Conservation (phyloP, 2,113 vertebrate genomes). For the Heptranchias perlo region DNA sequence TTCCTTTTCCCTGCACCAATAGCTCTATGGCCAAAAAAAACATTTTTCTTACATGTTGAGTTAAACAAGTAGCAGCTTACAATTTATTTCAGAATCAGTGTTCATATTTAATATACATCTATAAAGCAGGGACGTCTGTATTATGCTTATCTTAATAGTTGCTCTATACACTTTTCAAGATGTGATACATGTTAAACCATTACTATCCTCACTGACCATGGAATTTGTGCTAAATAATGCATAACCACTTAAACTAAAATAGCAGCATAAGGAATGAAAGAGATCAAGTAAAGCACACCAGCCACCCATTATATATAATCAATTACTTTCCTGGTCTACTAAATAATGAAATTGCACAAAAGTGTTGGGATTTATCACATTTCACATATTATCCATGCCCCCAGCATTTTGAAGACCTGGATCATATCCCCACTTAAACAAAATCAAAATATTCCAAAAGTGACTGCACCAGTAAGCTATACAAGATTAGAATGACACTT, state of each 20-base stretch:
- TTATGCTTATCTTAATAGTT: background rate
- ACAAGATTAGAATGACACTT: background rate
- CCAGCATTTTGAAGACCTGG: background rate
- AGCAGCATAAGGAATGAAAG: constrained; percentile 40
- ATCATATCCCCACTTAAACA: background rate
- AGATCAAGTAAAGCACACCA: background rate
- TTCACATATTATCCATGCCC: too few species aligned
- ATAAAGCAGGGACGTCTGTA: background rate
- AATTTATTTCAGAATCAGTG: background rate
- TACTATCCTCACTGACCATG: background rate
- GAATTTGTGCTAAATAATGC: constrained; percentile 43
- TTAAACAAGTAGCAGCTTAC: background rate
- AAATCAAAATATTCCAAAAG: background rate
- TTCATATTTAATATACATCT: background rate
- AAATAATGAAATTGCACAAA: background rate
- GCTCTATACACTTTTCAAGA: background rate
- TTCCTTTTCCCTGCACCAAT: background rate
- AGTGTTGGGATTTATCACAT: too few species aligned
- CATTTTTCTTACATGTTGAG: background rate
- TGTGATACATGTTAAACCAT: background rate
- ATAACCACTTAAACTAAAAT: constrained; percentile 44
- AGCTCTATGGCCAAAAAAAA: too few species aligned
- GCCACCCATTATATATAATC: background rate
- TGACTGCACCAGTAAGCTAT: background rate
- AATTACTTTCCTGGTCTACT: background rate